Conservation (phyloP, 2,888 invertebrate species). For the Timema podura region DNA sequence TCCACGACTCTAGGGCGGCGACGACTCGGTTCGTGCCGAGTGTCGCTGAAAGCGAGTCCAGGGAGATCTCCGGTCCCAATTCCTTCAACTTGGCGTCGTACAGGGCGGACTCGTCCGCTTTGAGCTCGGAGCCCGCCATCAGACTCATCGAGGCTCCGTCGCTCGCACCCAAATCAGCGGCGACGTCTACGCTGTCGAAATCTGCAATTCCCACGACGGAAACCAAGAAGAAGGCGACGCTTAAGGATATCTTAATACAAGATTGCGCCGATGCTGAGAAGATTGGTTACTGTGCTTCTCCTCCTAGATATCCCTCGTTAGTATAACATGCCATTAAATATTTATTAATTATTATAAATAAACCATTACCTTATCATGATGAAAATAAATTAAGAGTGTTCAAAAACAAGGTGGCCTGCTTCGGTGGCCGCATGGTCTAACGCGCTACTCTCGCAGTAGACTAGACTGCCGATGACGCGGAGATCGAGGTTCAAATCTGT, state of each 20-base stretch:
- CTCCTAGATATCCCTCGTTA: conserved; percentile 35
- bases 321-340: too few relatives aligned
- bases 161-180: background rate
- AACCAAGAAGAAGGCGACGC: conserved; percentile 29
- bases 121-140: conserved; percentile 12
- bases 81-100: too few relatives aligned
- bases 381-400: too few relatives aligned
- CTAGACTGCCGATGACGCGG: too few relatives aligned
- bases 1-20: background rate
- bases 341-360: too few relatives aligned
- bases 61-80: too few relatives aligned
- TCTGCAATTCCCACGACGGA: background rate
- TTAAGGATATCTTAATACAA: conserved; percentile 31
- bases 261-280: conserved; percentile 33
- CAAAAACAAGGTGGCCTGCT: too few relatives aligned
- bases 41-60: background rate
- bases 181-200: background rate
- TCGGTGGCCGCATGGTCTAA: too few relatives aligned
- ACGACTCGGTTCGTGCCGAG: background rate
- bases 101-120: background rate
- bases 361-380: too few relatives aligned
- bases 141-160: conserved; percentile 8
- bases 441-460: too few relatives aligned
- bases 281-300: conserved; percentile 33
- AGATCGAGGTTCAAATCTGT: too few relatives aligned